Evolutionary conservation across 2,888 invertebrate genomes (phyloP).

Genomic region (Caenorhabditis sp.): DNA sequence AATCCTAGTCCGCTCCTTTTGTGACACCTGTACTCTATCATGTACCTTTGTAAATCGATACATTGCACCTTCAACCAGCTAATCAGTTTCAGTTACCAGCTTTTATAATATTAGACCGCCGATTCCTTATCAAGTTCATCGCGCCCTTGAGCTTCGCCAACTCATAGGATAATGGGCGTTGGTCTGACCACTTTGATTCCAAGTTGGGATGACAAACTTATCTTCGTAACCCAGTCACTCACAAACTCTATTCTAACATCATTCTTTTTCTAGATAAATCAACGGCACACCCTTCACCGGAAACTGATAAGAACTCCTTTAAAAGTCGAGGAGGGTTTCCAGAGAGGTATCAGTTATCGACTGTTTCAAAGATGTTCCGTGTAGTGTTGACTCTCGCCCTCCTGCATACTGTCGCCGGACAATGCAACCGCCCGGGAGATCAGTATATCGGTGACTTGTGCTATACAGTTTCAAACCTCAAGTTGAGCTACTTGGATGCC

Average conservation of each 20-base stretch:
- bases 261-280: not conserved
- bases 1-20: too few relatives aligned
- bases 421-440: not conserved
- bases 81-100: too few relatives aligned
- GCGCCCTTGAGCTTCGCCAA: not conserved
- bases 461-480: not conserved
- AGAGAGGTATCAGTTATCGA: not conserved
- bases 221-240: not conserved
- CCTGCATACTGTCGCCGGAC: not conserved
- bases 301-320: not conserved
- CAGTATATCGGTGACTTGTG: not conserved
- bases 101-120: too few relatives aligned
- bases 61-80: too few relatives aligned
- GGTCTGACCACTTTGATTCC: not conserved
- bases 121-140: not conserved
- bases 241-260: not conserved
- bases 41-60: too few relatives aligned
- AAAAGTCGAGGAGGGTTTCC: not conserved
- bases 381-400: not conserved
- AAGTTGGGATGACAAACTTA: not conserved
- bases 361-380: not conserved
- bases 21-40: too few relatives aligned
- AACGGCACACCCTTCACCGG: not conserved
- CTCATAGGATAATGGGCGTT: not conserved
- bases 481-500: constrained; percentile 8